A percentile compares a stretch with the other conserved stretches of the same genome.
These are phyloP conservation scores for Syngnathus acus DNA, from an alignment of 2,797 vertebrate genomes.

Conservation along the genomic window DNA sequence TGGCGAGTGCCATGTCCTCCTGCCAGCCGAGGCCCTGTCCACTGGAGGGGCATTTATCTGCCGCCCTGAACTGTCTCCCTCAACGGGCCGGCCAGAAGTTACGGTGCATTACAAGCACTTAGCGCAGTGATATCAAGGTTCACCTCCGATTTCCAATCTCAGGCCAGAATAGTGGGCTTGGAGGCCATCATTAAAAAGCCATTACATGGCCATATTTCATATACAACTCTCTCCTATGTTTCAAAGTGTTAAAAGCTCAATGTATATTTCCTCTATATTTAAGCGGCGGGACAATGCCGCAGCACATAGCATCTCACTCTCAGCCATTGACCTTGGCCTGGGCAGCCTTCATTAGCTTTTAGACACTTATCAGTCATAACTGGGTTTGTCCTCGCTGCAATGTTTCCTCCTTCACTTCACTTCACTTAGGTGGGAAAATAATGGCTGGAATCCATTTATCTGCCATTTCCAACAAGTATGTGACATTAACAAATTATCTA, in stretches of 20 bases:
- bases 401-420: constrained; percentile 79
- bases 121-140: constrained; percentile 79
- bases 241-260: constrained; percentile 84
- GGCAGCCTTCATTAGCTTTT: constrained; percentile 83
- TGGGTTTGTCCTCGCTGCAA: constrained; percentile 76
- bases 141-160: constrained; percentile 81
- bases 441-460: constrained; percentile 85
- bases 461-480: constrained; percentile 82
- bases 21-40: constrained; percentile 58
- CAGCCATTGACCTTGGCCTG: constrained; percentile 81
- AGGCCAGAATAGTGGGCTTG: constrained; percentile 73
- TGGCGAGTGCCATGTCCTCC: constrained; percentile 53
- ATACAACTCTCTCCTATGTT: constrained; percentile 74
- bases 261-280: constrained; percentile 80
- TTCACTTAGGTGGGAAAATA: constrained; percentile 81
- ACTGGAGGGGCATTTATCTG: constrained; percentile 66
- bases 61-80: constrained; percentile 71
- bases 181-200: constrained; percentile 81
- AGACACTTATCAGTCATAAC: constrained; percentile 87
- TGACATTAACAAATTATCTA: constrained; percentile 83
- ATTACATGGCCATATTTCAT: constrained; percentile 82
- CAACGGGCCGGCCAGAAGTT: constrained; percentile 75
- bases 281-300: constrained; percentile 72
- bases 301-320: constrained; percentile 71
- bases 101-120: constrained; percentile 81